Evolutionary conservation across 2,888 invertebrate genomes (phyloP).

Genomic region (Caradrina kadenii): DNA sequence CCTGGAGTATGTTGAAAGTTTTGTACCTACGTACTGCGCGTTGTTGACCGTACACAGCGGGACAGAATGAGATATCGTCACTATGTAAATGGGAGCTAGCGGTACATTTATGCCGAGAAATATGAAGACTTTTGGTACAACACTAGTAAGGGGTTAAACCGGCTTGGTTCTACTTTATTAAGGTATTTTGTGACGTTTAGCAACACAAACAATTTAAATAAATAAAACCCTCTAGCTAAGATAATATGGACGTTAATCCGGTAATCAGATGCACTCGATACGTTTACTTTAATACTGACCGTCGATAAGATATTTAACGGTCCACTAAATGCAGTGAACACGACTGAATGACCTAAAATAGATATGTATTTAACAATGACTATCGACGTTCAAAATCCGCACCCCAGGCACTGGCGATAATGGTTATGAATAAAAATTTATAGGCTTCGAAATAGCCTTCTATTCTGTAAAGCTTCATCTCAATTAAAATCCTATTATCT

Average conservation of each 20-base stretch:
- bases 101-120: conserved; percentile 19
- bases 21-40: not conserved
- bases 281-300: conserved; percentile 44
- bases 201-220: not conserved
- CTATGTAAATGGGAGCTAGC: conserved; percentile 9
- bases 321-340: conserved; percentile 45
- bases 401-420: conserved; percentile 72
- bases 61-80: conserved; percentile 35
- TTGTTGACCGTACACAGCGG: conserved; percentile 14
- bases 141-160: not conserved
- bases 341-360: conserved; percentile 50
- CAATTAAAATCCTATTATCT: conserved; percentile 86
- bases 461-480: conserved; percentile 83
- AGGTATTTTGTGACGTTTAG: not conserved
- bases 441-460: conserved; percentile 78
- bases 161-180: conserved; percentile 9
- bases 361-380: conserved; percentile 55
- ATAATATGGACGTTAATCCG: conserved; percentile 1
- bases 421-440: conserved; percentile 84
- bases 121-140: conserved; percentile 26
- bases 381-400: conserved; percentile 62
- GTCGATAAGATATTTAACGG: conserved; percentile 48
- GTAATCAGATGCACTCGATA: conserved; percentile 32
- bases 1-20: conserved; percentile 24
- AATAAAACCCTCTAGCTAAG: not conserved